Evolutionary conservation across 2,888 invertebrate species (phyloP).

Genomic region (Stomorhina lunata): DNA sequence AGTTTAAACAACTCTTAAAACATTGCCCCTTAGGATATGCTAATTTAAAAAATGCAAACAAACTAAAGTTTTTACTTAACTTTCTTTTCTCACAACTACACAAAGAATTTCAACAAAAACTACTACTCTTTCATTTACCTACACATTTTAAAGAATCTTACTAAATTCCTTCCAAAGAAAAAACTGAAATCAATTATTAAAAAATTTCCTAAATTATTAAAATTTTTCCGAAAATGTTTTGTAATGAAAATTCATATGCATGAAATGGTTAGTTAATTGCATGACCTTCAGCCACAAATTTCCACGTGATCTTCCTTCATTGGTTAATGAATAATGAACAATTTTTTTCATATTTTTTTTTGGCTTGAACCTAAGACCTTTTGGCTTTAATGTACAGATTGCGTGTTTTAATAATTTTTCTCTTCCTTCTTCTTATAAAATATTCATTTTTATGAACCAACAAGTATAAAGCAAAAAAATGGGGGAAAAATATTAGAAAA

Average conservation of each 20-base stretch:
- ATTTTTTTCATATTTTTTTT: neutral
- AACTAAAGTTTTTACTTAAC: too few relatives aligned
- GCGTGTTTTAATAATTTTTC: slow-evolving; percentile 3
- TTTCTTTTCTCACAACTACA: too few relatives aligned
- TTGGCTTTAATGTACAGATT: slow-evolving; percentile 15
- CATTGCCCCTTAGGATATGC: too few relatives aligned
- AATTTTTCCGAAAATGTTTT: neutral
- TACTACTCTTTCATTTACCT: too few relatives aligned
- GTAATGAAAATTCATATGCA: neutral
- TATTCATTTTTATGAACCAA: too few relatives aligned
- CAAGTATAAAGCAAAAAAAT: neutral
- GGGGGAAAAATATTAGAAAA: neutral
- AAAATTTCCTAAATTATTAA: neutral
- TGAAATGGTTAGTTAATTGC: neutral
- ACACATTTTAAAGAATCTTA: too few relatives aligned
- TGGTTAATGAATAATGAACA: neutral
- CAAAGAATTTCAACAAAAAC: too few relatives aligned
- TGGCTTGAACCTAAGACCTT: too few relatives aligned
- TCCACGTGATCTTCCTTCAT: neutral
- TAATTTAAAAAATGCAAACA: too few relatives aligned
- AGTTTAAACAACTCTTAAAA: too few relatives aligned
- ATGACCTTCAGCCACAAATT: neutral
- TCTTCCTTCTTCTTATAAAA: neutral
- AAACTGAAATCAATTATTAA: neutral
- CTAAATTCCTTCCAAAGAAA: too few relatives aligned